phyloP scores from a whole-genome alignment of 2,888 invertebrate species.

The Stenotaenia linearis region DNA sequence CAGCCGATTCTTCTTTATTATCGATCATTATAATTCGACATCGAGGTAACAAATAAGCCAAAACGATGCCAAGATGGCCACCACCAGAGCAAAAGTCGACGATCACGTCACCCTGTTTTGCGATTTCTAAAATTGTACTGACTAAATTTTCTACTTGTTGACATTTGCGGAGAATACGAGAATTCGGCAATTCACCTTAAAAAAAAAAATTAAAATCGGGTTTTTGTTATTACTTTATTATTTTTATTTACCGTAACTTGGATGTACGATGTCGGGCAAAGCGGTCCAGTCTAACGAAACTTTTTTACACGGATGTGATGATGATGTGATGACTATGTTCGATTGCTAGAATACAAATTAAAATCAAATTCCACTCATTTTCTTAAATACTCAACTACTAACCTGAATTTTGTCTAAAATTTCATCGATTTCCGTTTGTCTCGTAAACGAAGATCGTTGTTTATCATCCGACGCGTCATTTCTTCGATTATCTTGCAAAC shows the following conservation, averaged over 20 bases:
- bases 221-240: no score
- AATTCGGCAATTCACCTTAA: constrained; percentile 67
- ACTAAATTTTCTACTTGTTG: constrained; percentile 81
- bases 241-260: constrained; percentile 66
- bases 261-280: constrained; percentile 68
- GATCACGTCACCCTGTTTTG: constrained; percentile 62
- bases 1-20: constrained; percentile 81
- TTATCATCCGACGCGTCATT: constrained; percentile 54
- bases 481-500: not conserved
- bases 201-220: no score
- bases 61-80: constrained; percentile 81
- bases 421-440: constrained; percentile 64
- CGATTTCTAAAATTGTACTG: constrained; percentile 66
- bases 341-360: not conserved
- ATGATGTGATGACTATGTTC: not conserved
- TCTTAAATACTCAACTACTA: not conserved
- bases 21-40: constrained; percentile 77
- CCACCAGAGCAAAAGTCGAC: constrained; percentile 94
- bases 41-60: constrained; percentile 71
- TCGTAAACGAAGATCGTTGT: constrained; percentile 65
- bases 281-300: constrained; percentile 57
- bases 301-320: not conserved
- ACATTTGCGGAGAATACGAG: constrained; percentile 68
- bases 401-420: constrained; percentile 44
- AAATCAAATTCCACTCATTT: not conserved